Base-by-base conservation (phyloP, 2,797 vertebrate genomes). In the Squalus acanthias region DNA sequence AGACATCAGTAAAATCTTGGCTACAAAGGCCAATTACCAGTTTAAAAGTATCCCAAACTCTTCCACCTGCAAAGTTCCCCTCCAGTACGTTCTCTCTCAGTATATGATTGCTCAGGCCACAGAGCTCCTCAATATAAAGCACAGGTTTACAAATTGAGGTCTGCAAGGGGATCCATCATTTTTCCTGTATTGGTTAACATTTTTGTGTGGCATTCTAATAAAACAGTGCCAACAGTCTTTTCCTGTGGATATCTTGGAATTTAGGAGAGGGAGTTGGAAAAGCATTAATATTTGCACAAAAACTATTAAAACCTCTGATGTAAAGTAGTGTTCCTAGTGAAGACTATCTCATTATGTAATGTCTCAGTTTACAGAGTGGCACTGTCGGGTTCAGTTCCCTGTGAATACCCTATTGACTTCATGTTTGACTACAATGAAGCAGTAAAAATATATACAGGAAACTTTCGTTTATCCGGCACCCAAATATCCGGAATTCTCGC, bases 1-100 rank as follows among this genome's bases (percentile, higher is more conserved):
- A 76, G 29, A 95, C 69, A 95, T 74, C 70, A 76, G 70, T 33
- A 57, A 95, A 72, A 46, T 95, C 26, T 76, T 95, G 69, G 67
- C 29, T 76, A 20, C 10, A 17, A 95, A 74, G 67, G 26, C 50
- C 70, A 72, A 95, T 8, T 33, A 53, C 50, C 15, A 39, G 33
- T 92, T 92, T 65, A 33, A 92, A 2, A 65, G 60, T 65, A 65
- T 6, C 89, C 12, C 29, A 33, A 92, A 63, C 33, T 29, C 33
- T 92, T 65, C 12, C 29, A 92, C 89, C 89, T 60, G 89, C 60
- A 63, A n/a, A 92, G 57, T 76, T 76, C 12, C 53, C 29, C 13
- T 60, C n/a, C 70, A 76, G 15, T 9, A 50, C 7, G 24, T 15
- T 95, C 72, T 17, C 24, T 95, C 72, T 60, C 24, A 24, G 24